Base-by-base conservation (phyloP, 2,888 invertebrate genomes). In the Philereme vetulata region DNA sequence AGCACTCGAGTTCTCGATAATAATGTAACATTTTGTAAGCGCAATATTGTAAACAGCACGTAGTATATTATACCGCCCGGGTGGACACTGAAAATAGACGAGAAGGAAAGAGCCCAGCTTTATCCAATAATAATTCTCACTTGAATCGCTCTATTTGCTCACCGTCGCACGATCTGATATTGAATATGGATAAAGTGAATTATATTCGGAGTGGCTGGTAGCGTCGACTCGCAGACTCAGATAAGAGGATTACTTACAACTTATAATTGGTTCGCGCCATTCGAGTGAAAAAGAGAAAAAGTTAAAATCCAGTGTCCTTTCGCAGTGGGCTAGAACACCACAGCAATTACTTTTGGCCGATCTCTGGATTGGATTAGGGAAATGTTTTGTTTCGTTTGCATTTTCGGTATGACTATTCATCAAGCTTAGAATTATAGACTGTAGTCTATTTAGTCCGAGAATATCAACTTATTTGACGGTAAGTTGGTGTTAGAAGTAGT, bases 131-230 rank as follows among this genome's bases (percentile, higher is more conserved):
- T 89, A 90, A 90, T 90, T 89, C 84, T 88, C 90, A 90, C 88
- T 90, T 81, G 88, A 85, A 85, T 86, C 87, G 88, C 82, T 89
- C 86, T 90, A 90, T 90, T 91, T 91, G 89, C 85, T 81, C 85
- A 82, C 78, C 84, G 86, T 87, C 86, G 86, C 83, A 80, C 86
- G 87, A 88, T 88, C 87, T 88, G 90, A 90, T 90, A 90, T 90
- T 90, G 88, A 91, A 90, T 90, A 89, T 89, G 87, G 88, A 89
- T 88, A 90, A 90, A 89, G 86, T 89, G 88, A 90, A 88, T 90
- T 90, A 89, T 88, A 85, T 85, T 83, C 84, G 75, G 86, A 86
- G 85, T 85, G 84, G 83, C 82, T 82, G 80, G 78, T 77, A 84
- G 78, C 85, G 85, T 78, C 85, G 83, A 84, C 83, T 85, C 85